Conservation (phyloP, 2,113 vertebrate genomes). For the Hypocryptadius cinnamomeus region DNA sequence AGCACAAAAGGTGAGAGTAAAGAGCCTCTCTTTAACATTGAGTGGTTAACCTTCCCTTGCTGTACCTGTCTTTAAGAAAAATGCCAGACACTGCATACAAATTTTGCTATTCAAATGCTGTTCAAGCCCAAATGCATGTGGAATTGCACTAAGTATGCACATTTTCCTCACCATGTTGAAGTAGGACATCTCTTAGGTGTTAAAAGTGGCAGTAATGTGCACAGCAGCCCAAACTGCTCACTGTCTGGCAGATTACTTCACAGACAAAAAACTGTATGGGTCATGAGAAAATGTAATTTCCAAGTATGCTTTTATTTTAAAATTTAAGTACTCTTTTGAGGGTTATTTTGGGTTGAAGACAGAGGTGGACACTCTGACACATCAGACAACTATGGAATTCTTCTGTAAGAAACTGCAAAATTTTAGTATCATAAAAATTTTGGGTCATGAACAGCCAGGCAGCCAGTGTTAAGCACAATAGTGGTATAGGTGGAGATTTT, state of each 20-base stretch:
- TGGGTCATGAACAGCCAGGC: background rate
- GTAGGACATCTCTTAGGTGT: fast-evolving
- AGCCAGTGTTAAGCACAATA: background rate
- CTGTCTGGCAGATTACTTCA: background rate
- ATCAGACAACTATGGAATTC: background rate
- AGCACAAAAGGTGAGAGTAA: fast-evolving
- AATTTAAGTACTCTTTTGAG: background rate
- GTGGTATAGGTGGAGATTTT: background rate
- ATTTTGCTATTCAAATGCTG: background rate
- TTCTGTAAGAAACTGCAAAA: background rate
- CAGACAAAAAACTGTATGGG: background rate
- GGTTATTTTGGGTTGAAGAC: background rate
- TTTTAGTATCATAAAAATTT: background rate
- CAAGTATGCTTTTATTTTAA: background rate
- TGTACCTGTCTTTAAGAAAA: background rate
- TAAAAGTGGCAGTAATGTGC: background rate
- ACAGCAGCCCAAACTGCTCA: background rate
- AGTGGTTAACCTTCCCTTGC: background rate
- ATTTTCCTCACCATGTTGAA: background rate
- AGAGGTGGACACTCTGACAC: background rate
- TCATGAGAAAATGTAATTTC: background rate
- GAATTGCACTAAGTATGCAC: background rate
- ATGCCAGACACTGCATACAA: background rate
- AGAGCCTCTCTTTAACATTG: background rate
- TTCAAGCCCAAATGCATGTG: background rate